phyloP scores from a whole-genome alignment of 1,140 invertebrate genomes.

The Plodia interpunctella region DNA sequence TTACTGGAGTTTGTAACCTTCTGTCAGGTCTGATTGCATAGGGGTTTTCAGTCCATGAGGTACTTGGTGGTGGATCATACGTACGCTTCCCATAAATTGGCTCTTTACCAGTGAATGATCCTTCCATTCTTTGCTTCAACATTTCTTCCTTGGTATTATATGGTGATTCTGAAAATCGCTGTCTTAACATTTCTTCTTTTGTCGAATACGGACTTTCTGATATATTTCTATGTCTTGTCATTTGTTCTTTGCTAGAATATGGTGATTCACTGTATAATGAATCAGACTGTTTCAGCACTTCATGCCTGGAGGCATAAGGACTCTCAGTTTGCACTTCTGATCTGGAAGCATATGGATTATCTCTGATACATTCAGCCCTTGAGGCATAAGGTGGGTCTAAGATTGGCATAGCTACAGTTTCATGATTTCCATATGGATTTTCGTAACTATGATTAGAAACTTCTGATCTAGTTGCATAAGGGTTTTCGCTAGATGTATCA shows the following conservation, averaged over 20 bases:
- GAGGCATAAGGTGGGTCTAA: slow-evolving; percentile 55
- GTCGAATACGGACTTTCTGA: slow-evolving; percentile 69
- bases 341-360: slow-evolving; percentile 52
- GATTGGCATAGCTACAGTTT: slow-evolving; percentile 55
- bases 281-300: slow-evolving; percentile 50
- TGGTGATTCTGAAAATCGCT: slow-evolving; percentile 70
- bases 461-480: slow-evolving; percentile 64
- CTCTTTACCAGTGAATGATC: slow-evolving; percentile 46
- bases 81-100: slow-evolving; percentile 64
- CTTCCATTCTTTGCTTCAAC: slow-evolving; percentile 67
- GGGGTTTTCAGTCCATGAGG: slow-evolving; percentile 59
- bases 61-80: slow-evolving; percentile 62
- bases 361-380: slow-evolving; percentile 33
- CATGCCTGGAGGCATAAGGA: slow-evolving; percentile 61
- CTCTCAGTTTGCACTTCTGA: slow-evolving; percentile 50
- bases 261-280: slow-evolving; percentile 60
- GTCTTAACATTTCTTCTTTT: slow-evolving; percentile 72
- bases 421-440: slow-evolving; percentile 58
- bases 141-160: slow-evolving; percentile 71
- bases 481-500: slow-evolving; percentile 64
- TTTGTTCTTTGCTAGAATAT: slow-evolving; percentile 73
- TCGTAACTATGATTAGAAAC: slow-evolving; percentile 62
- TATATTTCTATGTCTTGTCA: slow-evolving; percentile 59
- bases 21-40: slow-evolving; percentile 62
- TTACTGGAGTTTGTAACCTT: slow-evolving; percentile 60